Percentiles rank a stretch among this genome's conserved stretches.
Evolutionary conservation across 37 sponge, comb jelly and placozoan genomes (phyloP).

Genomic region (Chondrilla cf. caribensis): DNA sequence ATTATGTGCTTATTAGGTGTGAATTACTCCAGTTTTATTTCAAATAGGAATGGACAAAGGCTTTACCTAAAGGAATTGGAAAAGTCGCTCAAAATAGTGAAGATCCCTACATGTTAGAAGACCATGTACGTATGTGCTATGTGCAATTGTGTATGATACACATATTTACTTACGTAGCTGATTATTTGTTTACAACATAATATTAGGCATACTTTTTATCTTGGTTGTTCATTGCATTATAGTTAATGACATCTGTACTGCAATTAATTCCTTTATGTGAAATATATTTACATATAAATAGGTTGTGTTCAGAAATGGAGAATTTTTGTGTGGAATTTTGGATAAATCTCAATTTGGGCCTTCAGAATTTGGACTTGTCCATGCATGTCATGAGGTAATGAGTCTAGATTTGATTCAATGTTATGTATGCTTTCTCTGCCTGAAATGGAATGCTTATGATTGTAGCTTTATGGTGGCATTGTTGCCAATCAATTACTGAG

Average conservation of each 20-base stretch:
- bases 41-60: constrained; percentile 10
- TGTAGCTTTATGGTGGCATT: constrained; percentile 86
- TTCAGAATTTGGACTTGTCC: constrained; percentile 88
- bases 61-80: not conserved
- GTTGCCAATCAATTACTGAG: constrained; percentile 74
- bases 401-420: no score
- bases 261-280: not conserved
- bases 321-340: constrained; percentile 90
- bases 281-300: constrained; percentile 13
- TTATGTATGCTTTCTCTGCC: no score
- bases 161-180: not conserved
- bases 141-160: not conserved
- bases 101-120: constrained; percentile 8
- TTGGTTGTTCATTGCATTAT: not conserved
- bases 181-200: not conserved
- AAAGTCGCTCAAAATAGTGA: not conserved
- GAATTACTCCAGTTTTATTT: not conserved
- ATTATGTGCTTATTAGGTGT: not conserved
- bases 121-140: constrained; percentile 10
- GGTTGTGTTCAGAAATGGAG: constrained; percentile 86
- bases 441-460: no score
- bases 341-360: constrained; percentile 96
- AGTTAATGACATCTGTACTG: no score
- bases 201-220: not conserved
- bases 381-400: constrained; percentile 86